These are phyloP conservation scores for Melanocharis versteri DNA, from an alignment of 2,113 vertebrate species.

Conservation along the genomic window DNA sequence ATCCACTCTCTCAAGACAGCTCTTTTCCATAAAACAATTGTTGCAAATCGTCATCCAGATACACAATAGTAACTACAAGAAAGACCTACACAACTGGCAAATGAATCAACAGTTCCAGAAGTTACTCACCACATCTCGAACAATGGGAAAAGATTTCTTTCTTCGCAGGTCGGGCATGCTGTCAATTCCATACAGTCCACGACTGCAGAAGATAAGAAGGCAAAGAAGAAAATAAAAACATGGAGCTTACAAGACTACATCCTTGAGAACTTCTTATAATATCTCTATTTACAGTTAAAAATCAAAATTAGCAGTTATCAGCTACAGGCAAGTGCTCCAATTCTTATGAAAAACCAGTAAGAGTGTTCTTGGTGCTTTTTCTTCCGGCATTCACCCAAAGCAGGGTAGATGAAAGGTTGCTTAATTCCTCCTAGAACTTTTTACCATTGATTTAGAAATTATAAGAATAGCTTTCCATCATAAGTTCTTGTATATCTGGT, in stretches of 20 bases:
- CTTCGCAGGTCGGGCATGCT: slow-evolving; percentile 98
- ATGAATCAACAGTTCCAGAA: background rate
- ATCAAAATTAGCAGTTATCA: background rate
- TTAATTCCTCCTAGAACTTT: background rate
- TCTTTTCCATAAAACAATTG: background rate
- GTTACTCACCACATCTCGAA: slow-evolving; percentile 92
- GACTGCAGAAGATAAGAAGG: slow-evolving; percentile 63
- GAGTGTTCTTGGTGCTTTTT: background rate
- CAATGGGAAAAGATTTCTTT: slow-evolving; percentile 94
- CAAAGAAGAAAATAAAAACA: slow-evolving; percentile 30
- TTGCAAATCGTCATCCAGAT: background rate
- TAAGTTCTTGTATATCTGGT: background rate
- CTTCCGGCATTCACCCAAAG: background rate
- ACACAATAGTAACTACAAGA: background rate
- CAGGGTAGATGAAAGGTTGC: background rate
- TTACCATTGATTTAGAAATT: background rate
- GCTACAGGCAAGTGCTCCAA: background rate
- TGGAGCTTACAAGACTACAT: background rate
- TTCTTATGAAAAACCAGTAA: background rate
- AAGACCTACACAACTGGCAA: background rate
- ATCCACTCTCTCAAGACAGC: background rate
- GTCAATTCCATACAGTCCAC: slow-evolving; percentile 95
- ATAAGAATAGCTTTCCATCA: background rate
- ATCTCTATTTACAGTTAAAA: background rate
- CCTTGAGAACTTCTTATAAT: background rate